These are phyloP conservation scores for Eupeodes corollae DNA, from an alignment of 1,140 invertebrate genomes.

Conservation along the genomic window DNA sequence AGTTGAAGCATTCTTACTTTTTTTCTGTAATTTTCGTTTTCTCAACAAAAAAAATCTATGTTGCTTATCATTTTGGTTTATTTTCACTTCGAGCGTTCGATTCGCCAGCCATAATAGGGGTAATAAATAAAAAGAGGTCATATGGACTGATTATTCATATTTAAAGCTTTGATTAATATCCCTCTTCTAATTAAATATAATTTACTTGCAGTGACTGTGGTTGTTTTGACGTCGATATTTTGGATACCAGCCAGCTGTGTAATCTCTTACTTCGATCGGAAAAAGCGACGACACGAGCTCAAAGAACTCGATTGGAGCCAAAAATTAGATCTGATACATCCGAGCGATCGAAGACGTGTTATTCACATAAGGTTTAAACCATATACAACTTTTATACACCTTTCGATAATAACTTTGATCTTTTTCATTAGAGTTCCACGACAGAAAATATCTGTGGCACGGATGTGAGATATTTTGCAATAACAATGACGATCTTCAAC, in stretches of 20 bases:
- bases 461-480: conserved; percentile 14
- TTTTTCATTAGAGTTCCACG: conserved; percentile 33
- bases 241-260: conserved; percentile 85
- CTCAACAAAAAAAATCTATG: too few relatives aligned
- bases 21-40: too few relatives aligned
- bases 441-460: conserved; percentile 35
- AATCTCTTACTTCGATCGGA: conserved; percentile 67
- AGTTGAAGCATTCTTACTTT: too few relatives aligned
- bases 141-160: too few relatives aligned
- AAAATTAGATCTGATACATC: conserved; percentile 50
- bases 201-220: conserved; percentile 51
- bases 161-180: too few relatives aligned
- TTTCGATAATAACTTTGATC: background rate
- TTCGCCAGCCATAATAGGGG: too few relatives aligned
- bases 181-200: too few relatives aligned
- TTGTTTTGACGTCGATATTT: conserved; percentile 75
- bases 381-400: background rate
- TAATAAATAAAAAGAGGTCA: too few relatives aligned
- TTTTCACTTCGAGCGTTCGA: too few relatives aligned
- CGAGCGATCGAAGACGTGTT: conserved; percentile 45
- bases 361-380: conserved; percentile 43
- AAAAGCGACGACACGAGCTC: conserved; percentile 45
- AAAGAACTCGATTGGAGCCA: conserved; percentile 47
- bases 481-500: background rate
- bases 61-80: too few relatives aligned